Conservation (phyloP, 2,888 invertebrate species). For the Erynnis tages region DNA sequence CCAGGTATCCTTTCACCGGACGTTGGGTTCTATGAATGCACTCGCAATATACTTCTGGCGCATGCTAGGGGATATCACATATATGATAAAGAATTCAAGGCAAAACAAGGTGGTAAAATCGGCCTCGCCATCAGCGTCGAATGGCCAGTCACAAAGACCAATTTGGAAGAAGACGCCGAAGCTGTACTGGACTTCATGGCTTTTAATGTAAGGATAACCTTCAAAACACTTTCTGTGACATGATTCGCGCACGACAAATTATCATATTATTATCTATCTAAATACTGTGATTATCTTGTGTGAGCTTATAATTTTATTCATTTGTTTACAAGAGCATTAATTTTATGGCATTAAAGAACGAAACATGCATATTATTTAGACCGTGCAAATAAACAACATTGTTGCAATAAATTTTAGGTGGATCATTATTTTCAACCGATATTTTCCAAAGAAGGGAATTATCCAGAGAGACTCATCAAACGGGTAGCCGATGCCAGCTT, state of each 20-base stretch:
- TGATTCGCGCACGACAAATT: too few species aligned
- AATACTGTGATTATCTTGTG: too few species aligned
- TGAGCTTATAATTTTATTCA: too few species aligned
- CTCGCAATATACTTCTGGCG: constrained; percentile 75
- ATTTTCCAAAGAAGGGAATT: constrained; percentile 79
- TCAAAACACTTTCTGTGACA: too few species aligned
- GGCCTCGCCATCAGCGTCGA: constrained; percentile 32
- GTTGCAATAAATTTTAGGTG: constrained; percentile 43
- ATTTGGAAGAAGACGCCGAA: constrained; percentile 34
- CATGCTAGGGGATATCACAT: constrained; percentile 82
- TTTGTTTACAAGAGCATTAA: too few species aligned
- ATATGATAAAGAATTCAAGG: constrained; percentile 75
- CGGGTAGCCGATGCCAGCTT: constrained; percentile 73
- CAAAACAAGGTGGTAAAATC: constrained; percentile 59
- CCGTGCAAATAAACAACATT: too few species aligned
- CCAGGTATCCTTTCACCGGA: constrained; percentile 51
- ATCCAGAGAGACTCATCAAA: constrained; percentile 80
- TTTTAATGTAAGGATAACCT: constrained; percentile 36
- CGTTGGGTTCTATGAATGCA: constrained; percentile 78
- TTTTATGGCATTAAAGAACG: too few species aligned
- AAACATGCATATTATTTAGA: too few species aligned
- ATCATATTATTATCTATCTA: too few species aligned
- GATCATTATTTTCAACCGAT: constrained; percentile 83
- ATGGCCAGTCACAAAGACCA: constrained; percentile 33
- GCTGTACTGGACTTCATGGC: constrained; percentile 35